Evolutionary conservation across 2,888 invertebrate genomes (phyloP).

Genomic region (Nephrotoma appendiculata): DNA sequence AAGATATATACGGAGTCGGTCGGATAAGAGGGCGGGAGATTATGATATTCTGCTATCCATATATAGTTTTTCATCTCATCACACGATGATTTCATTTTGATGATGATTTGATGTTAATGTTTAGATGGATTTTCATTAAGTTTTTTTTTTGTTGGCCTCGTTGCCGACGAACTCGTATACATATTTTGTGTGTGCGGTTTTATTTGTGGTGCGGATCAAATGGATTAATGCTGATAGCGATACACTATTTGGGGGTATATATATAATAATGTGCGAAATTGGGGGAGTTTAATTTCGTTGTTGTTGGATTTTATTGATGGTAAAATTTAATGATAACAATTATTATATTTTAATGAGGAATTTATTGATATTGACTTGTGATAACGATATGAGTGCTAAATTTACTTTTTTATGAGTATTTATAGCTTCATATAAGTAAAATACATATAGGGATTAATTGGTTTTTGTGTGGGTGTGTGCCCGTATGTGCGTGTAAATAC

Average conservation of each 20-base stretch:
- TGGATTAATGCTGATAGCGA: not conserved
- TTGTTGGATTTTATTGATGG: not conserved
- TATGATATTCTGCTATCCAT: not conserved
- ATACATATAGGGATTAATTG: not conserved
- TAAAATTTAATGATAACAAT: not conserved
- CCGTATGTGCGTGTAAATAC: not conserved
- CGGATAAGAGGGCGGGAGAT: not conserved
- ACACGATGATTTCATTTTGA: not conserved
- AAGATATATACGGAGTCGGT: not conserved
- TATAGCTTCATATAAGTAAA: not conserved
- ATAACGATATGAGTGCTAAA: not conserved
- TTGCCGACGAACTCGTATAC: not conserved
- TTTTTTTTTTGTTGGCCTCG: not conserved
- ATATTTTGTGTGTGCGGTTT: not conserved
- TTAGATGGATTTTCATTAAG: not conserved
- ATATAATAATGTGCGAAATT: not conserved
- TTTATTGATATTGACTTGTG: not conserved
- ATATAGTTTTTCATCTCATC: not conserved
- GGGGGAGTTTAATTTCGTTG: not conserved
- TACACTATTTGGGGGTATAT: not conserved
- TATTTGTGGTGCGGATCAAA: not conserved
- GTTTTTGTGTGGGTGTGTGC: not conserved
- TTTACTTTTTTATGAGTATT: not conserved
- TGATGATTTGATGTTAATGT: not conserved
- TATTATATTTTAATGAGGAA: not conserved